phyloP scores from a whole-genome alignment of 1,140 invertebrate species.

The Macrobrachium nipponense region DNA sequence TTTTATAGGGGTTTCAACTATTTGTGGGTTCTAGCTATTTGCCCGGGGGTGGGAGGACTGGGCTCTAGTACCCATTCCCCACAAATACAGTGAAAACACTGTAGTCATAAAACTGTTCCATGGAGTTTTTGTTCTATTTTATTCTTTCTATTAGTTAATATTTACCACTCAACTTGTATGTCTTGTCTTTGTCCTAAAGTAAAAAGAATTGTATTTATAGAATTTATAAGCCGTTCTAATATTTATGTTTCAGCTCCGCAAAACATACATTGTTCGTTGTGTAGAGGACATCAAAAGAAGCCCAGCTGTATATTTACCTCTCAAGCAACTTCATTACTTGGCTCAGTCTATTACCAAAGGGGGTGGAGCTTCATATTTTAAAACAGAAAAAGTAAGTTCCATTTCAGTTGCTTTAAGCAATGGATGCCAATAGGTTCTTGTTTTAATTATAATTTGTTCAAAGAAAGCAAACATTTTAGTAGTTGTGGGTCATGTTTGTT shows the following conservation, averaged over 20 bases:
- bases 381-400: constrained; percentile 70
- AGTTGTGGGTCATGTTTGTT: too few relatives aligned
- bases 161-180: background rate
- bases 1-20: too few relatives aligned
- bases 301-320: constrained; percentile 69
- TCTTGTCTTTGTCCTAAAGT: background rate
- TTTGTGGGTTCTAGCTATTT: too few relatives aligned
- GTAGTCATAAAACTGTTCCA: too few relatives aligned
- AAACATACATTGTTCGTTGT: constrained; percentile 71
- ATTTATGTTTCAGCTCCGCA: constrained; percentile 58
- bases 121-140: too few relatives aligned
- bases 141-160: too few relatives aligned
- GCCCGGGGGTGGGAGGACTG: too few relatives aligned
- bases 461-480: too few relatives aligned
- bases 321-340: constrained; percentile 71
- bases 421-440: background rate
- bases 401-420: background rate
- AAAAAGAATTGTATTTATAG: background rate
- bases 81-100: too few relatives aligned
- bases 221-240: background rate
- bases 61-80: too few relatives aligned
- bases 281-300: constrained; percentile 72
- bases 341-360: constrained; percentile 70
- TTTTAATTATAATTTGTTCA: background rate
- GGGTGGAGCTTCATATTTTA: constrained; percentile 67